Conservation (phyloP, 2,113 vertebrate species). For the Eolophus roseicapilla region DNA sequence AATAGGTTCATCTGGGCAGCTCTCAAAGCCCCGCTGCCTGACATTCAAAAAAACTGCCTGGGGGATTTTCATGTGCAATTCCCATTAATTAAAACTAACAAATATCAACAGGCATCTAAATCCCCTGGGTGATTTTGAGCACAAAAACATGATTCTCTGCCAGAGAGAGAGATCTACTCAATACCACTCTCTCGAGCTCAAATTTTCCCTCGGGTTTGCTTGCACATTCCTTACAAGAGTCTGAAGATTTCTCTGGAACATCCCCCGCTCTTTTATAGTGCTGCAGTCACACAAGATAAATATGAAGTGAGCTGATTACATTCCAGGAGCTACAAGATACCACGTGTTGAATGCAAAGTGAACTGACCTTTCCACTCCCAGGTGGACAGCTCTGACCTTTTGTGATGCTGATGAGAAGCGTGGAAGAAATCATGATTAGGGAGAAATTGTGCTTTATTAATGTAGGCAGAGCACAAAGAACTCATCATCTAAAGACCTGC, state of each 20-base stretch:
- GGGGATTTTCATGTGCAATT: not conserved
- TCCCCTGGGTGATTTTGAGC: not conserved
- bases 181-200: not conserved
- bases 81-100: not conserved
- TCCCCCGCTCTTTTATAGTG: not conserved
- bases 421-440: constrained; percentile 35
- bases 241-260: constrained; percentile 16
- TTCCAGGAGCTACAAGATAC: constrained; percentile 28
- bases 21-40: not conserved
- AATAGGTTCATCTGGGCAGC: not conserved
- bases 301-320: constrained; percentile 38
- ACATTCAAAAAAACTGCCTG: not conserved
- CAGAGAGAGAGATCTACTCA: not conserved
- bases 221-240: constrained; percentile 9
- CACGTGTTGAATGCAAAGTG: constrained; percentile 35
- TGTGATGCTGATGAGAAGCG: constrained; percentile 8
- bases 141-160: not conserved
- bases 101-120: not conserved
- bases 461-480: not conserved
- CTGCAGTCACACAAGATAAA: constrained; percentile 40
- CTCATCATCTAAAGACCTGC: constrained; percentile 3
- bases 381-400: constrained; percentile 61
- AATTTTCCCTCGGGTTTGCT: constrained; percentile 15
- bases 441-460: not conserved
- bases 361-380: constrained; percentile 57